Percentiles rank a stretch among this genome's conserved stretches.
These are phyloP conservation scores for Pseudochaenichthys georgianus DNA, from an alignment of 2,797 vertebrate species.

Conservation along the genomic window DNA sequence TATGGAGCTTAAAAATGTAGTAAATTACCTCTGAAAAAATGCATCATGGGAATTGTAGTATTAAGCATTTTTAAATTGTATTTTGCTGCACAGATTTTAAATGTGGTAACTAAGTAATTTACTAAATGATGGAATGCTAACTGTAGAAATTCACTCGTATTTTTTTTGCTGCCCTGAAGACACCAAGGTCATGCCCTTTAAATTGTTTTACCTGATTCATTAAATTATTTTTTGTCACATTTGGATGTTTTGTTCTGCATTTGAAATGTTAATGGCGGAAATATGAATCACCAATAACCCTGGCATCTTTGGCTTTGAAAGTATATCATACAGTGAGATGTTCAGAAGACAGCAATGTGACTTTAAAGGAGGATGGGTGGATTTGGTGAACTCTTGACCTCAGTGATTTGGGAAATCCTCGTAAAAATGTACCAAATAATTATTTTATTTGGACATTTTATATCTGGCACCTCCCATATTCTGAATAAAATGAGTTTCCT, in stretches of 20 bases:
- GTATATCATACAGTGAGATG: neutral
- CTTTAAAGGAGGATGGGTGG: neutral
- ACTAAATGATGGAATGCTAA: too few species aligned
- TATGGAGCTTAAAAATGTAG: neutral
- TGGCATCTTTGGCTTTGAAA: neutral
- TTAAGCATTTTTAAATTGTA: neutral
- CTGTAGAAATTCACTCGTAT: too few species aligned
- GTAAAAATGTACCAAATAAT: neutral
- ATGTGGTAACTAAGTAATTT: neutral
- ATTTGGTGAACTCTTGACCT: slow-evolving; percentile 17
- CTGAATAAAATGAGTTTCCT: neutral
- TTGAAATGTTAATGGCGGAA: neutral
- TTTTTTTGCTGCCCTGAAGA: neutral
- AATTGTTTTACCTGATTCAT: neutral
- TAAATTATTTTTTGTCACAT: neutral
- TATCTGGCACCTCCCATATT: neutral
- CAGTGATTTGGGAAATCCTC: neutral
- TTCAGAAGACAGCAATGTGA: neutral
- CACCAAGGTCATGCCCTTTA: neutral
- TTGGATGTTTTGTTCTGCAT: too few species aligned
- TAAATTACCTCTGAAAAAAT: neutral
- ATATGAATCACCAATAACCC: neutral
- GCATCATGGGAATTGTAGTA: slow-evolving; percentile 20
- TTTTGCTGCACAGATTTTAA: neutral
- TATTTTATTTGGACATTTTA: neutral